Evolutionary conservation across 2,888 invertebrate species (phyloP), one percentile per base, ranked within the genome.

Genomic region (Callyntrura guangdongensis): DNA sequence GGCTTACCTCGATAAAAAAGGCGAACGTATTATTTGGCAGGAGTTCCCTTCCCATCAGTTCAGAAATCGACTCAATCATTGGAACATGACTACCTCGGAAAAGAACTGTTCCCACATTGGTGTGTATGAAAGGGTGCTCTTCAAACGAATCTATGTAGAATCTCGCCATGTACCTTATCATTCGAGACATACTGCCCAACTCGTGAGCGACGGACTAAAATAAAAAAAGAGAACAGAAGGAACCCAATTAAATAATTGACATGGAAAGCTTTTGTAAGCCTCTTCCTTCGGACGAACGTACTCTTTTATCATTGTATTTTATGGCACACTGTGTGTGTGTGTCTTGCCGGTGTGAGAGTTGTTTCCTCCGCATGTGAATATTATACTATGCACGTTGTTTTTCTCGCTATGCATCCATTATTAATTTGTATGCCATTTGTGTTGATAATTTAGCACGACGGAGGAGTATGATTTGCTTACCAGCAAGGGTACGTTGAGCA

Each of bases 11-110:
- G 49, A 89, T 87, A 56, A 92, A 92, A 47, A 92, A 82, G 20
- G 91, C 92, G 59, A 92, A 92, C 0, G 92, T 92, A 64, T 89
- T 91, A 59, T 92, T 92, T 0, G 92, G 91, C 8, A 92, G 61
- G 25, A 85, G 64, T 0, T 81, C 69, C 64, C 82, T 47, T 4
- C 91, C 91, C 64, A 89, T 84, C 59, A 92, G 72, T 22, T 69
- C 74, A 3, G 90, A 83, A 12, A 92, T 64, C 9, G 90, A 90
- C 36, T 92, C 82, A 69, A 92, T 87, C 89, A 92, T 90, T 64
- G 91, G 91, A n/a, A 88, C 74, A 89, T 90, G 86, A 56, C 47
- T 86, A 2, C 92, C 92, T 25, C 72, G 56, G 53, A 92, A 92
- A 9, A 92, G 61, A n/a, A 86, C 61, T 1, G 85, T 86, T 8